Evolutionary conservation across 2,888 invertebrate species (phyloP).

Genomic region (Chironomus riparius): DNA sequence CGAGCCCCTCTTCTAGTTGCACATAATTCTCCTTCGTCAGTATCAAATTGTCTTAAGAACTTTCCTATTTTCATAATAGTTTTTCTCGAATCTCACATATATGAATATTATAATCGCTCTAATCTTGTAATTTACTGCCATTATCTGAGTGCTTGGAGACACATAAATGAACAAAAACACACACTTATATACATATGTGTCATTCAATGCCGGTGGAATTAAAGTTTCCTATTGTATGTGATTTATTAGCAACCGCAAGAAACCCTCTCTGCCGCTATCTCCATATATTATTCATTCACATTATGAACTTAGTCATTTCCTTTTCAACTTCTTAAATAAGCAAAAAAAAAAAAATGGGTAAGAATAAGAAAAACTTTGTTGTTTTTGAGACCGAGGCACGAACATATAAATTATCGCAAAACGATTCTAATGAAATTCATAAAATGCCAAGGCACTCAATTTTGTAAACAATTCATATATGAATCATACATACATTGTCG

Average conservation of each 20-base stretch:
- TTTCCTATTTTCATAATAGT: neutral
- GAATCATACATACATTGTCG: no score
- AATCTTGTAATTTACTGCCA: constrained; percentile 22
- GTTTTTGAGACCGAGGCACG: no score
- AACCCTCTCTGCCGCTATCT: neutral
- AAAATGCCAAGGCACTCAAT: no score
- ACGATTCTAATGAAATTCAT: no score
- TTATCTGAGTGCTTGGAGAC: neutral
- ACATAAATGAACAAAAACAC: neutral
- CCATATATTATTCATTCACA: neutral
- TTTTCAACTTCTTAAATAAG: neutral
- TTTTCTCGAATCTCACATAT: neutral
- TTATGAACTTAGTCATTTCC: neutral
- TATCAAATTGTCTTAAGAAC: neutral
- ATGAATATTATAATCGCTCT: constrained; percentile 5
- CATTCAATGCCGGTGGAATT: constrained; percentile 5
- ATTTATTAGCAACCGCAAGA: neutral
- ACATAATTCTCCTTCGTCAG: no score
- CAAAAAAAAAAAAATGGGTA: no score
- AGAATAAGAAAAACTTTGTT: no score
- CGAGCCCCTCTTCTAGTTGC: neutral
- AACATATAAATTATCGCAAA: no score
- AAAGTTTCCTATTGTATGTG: neutral
- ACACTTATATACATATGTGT: neutral
- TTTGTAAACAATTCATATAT: no score